Base-by-base conservation (phyloP, 2,888 invertebrate genomes). In the Nudaria mundana region DNA sequence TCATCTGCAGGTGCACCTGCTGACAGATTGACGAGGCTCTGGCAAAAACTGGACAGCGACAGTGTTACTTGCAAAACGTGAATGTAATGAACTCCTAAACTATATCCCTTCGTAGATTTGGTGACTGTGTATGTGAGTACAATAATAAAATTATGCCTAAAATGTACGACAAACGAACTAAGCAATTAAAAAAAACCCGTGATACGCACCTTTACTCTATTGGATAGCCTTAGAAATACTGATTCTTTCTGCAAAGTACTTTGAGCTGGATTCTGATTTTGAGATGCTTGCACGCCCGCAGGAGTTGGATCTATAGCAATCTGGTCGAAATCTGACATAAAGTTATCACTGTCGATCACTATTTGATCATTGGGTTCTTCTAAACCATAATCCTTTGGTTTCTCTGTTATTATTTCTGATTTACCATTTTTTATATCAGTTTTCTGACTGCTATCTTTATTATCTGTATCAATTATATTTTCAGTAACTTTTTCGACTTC, bases 161-260 rank as follows among this genome's bases (percentile, higher is more conserved):
- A n/a, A n/a, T n/a, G n/a, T n/a, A n/a, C n/a, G n/a, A n/a, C n/a
- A n/a, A n/a, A n/a, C n/a, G n/a, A n/a, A n/a, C n/a, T n/a, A n/a
- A n/a, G n/a, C n/a, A n/a, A n/a, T n/a, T n/a, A n/a, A n/a, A n/a
- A n/a, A n/a, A n/a, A n/a, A n/a, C n/a, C n/a, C n/a, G n/a, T 29
- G 26, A 12, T 52, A 66, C 83, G 72, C 69, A 95, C 95, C 92
- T 97, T 98, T 40, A 99, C 97, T 69, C 98, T 93, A 80, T 99
- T 99, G 43, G 97, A 97, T 42, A 99, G 91, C 55, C 98, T 91
- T 71, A 99, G 92, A 76, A 99, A 97, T n/a, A 98, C 96, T 5
- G 97, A 97, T 79, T 98, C 98, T 63, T 97, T 97, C 68, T 95
- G 95, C 42, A 89, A 73, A 12, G 79, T 76, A 16, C 71, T 63